Base-by-base conservation (phyloP, 2,888 invertebrate genomes). In the Cheilosia variabilis region DNA sequence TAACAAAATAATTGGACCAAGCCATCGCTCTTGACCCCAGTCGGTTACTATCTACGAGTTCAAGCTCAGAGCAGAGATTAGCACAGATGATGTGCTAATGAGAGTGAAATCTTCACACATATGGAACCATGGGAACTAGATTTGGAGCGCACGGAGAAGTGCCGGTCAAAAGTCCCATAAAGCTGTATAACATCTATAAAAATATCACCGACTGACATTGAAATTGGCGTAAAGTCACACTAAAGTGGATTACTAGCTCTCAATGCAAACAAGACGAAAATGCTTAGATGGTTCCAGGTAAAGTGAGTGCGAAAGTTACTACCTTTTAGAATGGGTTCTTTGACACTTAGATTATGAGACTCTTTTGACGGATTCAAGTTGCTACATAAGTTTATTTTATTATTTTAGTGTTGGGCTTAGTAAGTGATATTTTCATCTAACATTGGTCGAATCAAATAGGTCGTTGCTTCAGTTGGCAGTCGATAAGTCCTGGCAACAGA, bases 1-100 rank as follows among this genome's bases (percentile, higher is more conserved):
- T 57, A 47, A 45, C 9, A 22, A 27, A 57, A 55, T 37, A 79
- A 45, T 53, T 55, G 6, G 52, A 17, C 10, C 57, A 50, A 41
- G 53, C 37, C 41, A 57, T 13, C 47, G 22, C 71, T 80, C 80
- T 84, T 84, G 84, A 84, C 34, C 84, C 65, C 10, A 7, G 52
- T 2, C 37, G 58, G n/a, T 41, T 10, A 9, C 31, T 6, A 37
- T 13, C 37, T 37, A 37, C 37, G 63, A 60, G 84, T 80, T 84
- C 84, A 84, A 80, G 83, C 73, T 84, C 53, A 58, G 57, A 76
- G 60, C 77, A 53, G 31, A 58, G 71, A 47, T 45, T 34, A 55
- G 34, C 13, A 13, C 15, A 57, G 19, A 34, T 68, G 71, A 71
- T 68, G 58, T 60, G 43, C 45, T 47, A 78, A 52, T 47, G 31